A percentile compares a stretch with the other conserved stretches of the same genome.
Conservation (phyloP, 2,888 invertebrate genomes). For the Acronicta aceris region DNA sequence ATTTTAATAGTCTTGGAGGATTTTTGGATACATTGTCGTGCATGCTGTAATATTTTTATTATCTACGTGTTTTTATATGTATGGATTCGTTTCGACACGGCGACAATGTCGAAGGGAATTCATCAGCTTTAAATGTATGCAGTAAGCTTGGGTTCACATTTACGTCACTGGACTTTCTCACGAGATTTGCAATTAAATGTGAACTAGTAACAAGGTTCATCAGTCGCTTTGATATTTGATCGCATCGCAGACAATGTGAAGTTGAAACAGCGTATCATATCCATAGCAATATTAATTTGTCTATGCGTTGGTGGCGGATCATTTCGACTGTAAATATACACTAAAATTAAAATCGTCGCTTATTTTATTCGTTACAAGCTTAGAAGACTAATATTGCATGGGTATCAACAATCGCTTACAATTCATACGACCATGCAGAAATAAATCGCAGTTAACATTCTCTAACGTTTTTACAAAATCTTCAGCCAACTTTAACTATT, state of each 20-base stretch:
- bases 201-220: constrained; percentile 72
- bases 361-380: constrained; percentile 68
- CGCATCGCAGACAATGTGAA: constrained; percentile 80
- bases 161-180: constrained; percentile 58
- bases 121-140: constrained; percentile 85
- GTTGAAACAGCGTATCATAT: constrained; percentile 71
- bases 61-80: constrained; percentile 75
- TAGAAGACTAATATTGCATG: constrained; percentile 86
- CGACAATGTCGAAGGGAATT: constrained; percentile 68
- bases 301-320: constrained; percentile 80
- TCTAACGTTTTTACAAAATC: neutral
- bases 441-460: neutral
- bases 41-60: constrained; percentile 82
- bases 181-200: constrained; percentile 67
- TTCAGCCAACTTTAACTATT: neutral
- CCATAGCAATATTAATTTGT: constrained; percentile 85
- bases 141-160: constrained; percentile 81
- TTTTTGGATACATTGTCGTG: constrained; percentile 83
- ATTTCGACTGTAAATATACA: constrained; percentile 64
- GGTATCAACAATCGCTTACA: constrained; percentile 72
- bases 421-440: constrained; percentile 58
- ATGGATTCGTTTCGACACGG: constrained; percentile 72
- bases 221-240: constrained; percentile 75
- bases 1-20: constrained; percentile 75
- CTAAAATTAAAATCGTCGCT: constrained; percentile 60